These are phyloP conservation scores for Kryptolebias ocellatus DNA, from an alignment of 2,797 vertebrate species.

Conservation along the genomic window DNA sequence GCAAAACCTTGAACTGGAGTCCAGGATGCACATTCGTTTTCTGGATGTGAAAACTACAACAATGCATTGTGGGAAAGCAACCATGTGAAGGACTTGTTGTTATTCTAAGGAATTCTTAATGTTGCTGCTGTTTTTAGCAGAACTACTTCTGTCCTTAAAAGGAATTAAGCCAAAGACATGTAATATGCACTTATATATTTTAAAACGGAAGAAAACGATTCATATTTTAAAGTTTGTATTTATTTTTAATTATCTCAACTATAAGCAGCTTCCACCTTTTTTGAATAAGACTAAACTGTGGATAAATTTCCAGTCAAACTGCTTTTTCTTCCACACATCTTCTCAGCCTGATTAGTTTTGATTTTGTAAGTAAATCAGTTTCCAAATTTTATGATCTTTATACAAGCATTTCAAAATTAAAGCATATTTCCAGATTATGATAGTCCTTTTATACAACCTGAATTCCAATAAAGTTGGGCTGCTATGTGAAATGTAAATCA, in stretches of 20 bases:
- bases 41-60: slow-evolving; percentile 86
- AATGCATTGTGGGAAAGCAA: slow-evolving; percentile 82
- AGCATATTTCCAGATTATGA: background rate
- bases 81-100: slow-evolving; percentile 26
- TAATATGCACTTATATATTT: slow-evolving; percentile 41
- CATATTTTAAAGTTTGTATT: slow-evolving; percentile 5
- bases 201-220: slow-evolving; percentile 9
- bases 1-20: slow-evolving; percentile 91
- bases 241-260: background rate
- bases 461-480: too few species aligned
- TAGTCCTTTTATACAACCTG: background rate
- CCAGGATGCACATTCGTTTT: slow-evolving; percentile 94
- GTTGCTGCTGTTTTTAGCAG: slow-evolving; percentile 54
- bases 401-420: slow-evolving; percentile 3
- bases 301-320: background rate
- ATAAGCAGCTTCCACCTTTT: background rate
- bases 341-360: too few species aligned
- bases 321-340: background rate
- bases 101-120: slow-evolving; percentile 28
- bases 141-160: slow-evolving; percentile 18
- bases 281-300: background rate
- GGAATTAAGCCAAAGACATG: slow-evolving; percentile 23
- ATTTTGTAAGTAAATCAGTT: background rate
- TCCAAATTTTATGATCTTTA: slow-evolving; percentile 2
- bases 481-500: too few species aligned